Evolutionary conservation across 2,797 vertebrate genomes (phyloP).

Genomic region (Channallabes apus): DNA sequence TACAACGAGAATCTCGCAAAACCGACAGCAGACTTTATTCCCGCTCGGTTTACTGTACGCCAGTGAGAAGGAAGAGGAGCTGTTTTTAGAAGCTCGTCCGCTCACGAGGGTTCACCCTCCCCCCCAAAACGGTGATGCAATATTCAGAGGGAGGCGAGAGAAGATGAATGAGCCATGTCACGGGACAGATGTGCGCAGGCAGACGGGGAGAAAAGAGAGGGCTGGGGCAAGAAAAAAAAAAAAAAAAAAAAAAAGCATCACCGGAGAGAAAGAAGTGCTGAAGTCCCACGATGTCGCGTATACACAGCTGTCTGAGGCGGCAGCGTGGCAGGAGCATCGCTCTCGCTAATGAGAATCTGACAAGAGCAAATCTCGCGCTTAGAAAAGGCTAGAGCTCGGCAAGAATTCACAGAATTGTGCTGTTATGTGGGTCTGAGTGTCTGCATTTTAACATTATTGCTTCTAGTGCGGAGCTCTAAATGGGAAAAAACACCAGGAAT

Average conservation of each 20-base stretch:
- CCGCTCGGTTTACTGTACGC: constrained; percentile 30
- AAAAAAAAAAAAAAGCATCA: neutral
- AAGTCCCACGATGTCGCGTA: neutral
- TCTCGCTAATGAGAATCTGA: constrained; percentile 15
- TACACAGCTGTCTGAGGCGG: constrained; percentile 26
- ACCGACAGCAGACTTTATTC: neutral
- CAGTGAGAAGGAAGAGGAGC: constrained; percentile 41
- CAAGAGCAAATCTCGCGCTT: constrained; percentile 2
- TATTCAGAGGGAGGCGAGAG: constrained; percentile 49
- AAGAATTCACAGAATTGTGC: neutral
- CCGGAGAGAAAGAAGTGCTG: constrained; percentile 4
- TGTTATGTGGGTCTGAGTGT: neutral
- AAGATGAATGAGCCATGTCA: constrained; percentile 55
- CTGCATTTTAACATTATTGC: neutral
- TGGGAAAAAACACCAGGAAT: neutral
- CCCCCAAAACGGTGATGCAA: constrained; percentile 54
- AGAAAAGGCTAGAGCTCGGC: neutral
- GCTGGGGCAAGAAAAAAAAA: constrained; percentile 22
- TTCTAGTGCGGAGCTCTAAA: neutral
- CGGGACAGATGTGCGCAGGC: constrained; percentile 36
- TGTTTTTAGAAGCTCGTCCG: constrained; percentile 51
- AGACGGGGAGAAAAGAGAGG: neutral
- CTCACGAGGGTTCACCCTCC: constrained; percentile 25
- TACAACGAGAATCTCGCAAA: neutral
- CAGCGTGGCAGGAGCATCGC: neutral